Evolutionary conservation across 2,113 vertebrate species (phyloP).

Genomic region (Pterocles gutturalis): DNA sequence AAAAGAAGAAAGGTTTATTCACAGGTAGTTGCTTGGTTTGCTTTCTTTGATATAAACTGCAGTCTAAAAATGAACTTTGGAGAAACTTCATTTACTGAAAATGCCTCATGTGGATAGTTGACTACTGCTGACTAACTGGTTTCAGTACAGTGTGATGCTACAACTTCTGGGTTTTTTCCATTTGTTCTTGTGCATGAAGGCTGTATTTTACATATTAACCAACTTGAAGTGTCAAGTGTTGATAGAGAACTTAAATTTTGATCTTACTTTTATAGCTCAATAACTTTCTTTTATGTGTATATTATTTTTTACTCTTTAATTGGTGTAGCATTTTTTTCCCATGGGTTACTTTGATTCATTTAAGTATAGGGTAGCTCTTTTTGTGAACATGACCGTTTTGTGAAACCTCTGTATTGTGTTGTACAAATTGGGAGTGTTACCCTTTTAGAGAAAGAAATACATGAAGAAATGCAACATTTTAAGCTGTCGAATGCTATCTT

Average conservation of each 20-base stretch:
- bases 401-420: not conserved
- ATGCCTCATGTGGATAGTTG: not conserved
- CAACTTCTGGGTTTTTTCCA: not conserved
- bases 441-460: not conserved
- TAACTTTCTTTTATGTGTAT: accelerated
- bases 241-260: not conserved
- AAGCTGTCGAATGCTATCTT: not conserved
- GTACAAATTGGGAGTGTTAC: not conserved
- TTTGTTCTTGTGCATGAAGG: not conserved
- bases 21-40: not conserved
- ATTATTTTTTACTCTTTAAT: not conserved
- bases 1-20: conserved; percentile 12
- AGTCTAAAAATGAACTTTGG: conserved; percentile 10
- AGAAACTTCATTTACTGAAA: not conserved
- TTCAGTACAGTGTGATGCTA: not conserved
- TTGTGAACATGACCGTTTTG: not conserved
- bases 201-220: not conserved
- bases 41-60: conserved; percentile 21
- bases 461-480: not conserved
- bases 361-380: not conserved
- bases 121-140: not conserved
- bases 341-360: not conserved
- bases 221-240: not conserved
- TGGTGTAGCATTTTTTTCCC: not conserved
- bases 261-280: not conserved